These are phyloP conservation scores for Mirza zaza DNA, from an alignment of 2,113 vertebrate genomes.

Conservation along the genomic window DNA sequence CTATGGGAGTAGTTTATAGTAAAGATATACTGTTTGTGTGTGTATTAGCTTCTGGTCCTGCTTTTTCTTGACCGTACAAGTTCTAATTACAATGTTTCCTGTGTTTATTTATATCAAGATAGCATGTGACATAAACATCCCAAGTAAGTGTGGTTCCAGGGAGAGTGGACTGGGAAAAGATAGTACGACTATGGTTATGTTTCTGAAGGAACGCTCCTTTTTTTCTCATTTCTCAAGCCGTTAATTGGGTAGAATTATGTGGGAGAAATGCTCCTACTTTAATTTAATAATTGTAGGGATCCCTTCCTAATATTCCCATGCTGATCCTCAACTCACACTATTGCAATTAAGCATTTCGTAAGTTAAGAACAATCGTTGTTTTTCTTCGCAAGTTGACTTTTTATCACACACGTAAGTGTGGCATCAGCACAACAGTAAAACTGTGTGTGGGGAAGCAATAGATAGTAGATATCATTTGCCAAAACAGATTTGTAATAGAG, in stretches of 20 bases:
- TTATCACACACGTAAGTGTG: neutral
- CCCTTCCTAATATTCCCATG: neutral
- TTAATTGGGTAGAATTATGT: constrained; percentile 38
- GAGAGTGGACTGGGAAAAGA: constrained; percentile 16
- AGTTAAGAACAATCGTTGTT: neutral
- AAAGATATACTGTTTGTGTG: neutral
- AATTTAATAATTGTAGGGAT: neutral
- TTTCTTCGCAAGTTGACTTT: neutral
- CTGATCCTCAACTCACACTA: constrained; percentile 44
- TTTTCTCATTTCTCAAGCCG: constrained; percentile 46
- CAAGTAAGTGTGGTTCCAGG: constrained; percentile 49
- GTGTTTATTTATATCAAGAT: constrained; percentile 81
- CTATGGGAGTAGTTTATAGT: neutral
- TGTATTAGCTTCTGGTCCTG: constrained; percentile 46
- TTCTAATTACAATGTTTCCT: constrained; percentile 76
- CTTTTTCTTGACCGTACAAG: constrained; percentile 63
- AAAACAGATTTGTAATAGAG: neutral
- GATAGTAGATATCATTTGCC: neutral
- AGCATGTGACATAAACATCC: constrained; percentile 76
- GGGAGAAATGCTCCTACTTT: neutral
- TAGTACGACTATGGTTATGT: neutral
- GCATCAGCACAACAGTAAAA: neutral
- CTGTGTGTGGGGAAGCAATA: neutral
- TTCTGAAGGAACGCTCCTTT: constrained; percentile 42
- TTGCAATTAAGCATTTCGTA: neutral